Percentiles rank a stretch among this genome's conserved stretches.
Evolutionary conservation across 1,140 invertebrate species (phyloP).

Genomic region (Homarus americanus): DNA sequence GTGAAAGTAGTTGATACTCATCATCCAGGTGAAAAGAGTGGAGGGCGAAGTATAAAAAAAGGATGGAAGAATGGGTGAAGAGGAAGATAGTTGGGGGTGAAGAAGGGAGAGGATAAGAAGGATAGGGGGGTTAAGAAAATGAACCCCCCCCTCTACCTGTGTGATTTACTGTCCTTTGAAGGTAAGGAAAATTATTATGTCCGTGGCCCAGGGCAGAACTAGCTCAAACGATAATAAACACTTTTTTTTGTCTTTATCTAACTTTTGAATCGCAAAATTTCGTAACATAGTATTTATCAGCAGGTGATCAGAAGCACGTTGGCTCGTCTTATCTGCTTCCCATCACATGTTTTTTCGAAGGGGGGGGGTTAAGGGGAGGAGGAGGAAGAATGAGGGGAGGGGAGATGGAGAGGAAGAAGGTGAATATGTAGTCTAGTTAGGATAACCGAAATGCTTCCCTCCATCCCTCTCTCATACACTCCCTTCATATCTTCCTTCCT

Average conservation of each 20-base stretch:
- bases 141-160: not conserved
- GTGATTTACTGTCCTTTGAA: constrained; percentile 17
- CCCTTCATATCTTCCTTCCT: too few species aligned
- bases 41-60: too few species aligned
- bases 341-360: not conserved
- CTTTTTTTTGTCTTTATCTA: not conserved
- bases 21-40: too few species aligned
- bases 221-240: not conserved
- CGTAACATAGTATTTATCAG: not conserved
- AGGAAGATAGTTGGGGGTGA: not conserved
- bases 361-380: too few species aligned
- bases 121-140: not conserved
- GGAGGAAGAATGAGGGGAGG: too few species aligned
- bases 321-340: not conserved
- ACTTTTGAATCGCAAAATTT: constrained; percentile 22
- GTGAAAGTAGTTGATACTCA: too few species aligned
- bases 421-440: not conserved
- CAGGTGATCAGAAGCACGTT: not conserved
- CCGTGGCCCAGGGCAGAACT: not conserved
- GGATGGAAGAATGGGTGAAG: not conserved
- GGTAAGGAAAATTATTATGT: not conserved
- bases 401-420: too few species aligned
- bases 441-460: not conserved
- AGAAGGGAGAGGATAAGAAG: not conserved
- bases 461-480: not conserved